These are phyloP conservation scores for Monomorium pharaonis DNA, from an alignment of 1,140 invertebrate species.

Conservation along the genomic window DNA sequence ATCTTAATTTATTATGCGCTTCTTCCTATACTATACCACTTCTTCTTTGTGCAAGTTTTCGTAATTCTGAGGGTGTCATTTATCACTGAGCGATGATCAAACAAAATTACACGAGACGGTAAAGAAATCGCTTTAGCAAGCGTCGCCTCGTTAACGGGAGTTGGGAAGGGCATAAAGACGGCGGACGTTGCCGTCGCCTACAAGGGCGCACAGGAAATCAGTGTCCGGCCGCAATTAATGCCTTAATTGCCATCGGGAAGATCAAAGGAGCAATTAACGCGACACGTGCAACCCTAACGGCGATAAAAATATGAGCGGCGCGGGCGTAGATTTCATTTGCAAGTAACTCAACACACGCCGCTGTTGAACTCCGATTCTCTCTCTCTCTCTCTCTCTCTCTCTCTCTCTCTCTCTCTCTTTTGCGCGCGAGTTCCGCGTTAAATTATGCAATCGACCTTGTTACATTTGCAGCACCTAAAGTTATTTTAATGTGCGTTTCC, in stretches of 20 bases:
- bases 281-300: not conserved
- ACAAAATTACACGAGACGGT: not conserved
- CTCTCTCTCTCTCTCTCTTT: not conserved
- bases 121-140: slow-evolving; percentile 15
- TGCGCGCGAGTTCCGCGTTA: not conserved
- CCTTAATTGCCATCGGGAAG: slow-evolving; percentile 45
- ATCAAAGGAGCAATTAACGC: slow-evolving; percentile 55
- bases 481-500: slow-evolving; percentile 9
- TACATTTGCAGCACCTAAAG: not conserved
- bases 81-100: slow-evolving; percentile 6
- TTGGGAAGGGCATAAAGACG: not conserved
- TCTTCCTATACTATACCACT: not conserved
- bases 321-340: not conserved
- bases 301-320: slow-evolving; percentile 7
- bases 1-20: slow-evolving; percentile 26
- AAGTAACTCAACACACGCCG: not conserved
- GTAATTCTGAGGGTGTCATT: slow-evolving; percentile 14
- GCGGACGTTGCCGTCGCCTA: not conserved
- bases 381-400: not conserved
- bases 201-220: not conserved
- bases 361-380: not conserved
- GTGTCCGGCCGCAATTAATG: slow-evolving; percentile 40
- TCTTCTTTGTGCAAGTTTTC: slow-evolving; percentile 16
- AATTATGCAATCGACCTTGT: slow-evolving; percentile 3
- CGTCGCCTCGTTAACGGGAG: slow-evolving; percentile 26